Base-by-base conservation (phyloP, 2,113 vertebrate genomes). In the Tamias sibiricus region DNA sequence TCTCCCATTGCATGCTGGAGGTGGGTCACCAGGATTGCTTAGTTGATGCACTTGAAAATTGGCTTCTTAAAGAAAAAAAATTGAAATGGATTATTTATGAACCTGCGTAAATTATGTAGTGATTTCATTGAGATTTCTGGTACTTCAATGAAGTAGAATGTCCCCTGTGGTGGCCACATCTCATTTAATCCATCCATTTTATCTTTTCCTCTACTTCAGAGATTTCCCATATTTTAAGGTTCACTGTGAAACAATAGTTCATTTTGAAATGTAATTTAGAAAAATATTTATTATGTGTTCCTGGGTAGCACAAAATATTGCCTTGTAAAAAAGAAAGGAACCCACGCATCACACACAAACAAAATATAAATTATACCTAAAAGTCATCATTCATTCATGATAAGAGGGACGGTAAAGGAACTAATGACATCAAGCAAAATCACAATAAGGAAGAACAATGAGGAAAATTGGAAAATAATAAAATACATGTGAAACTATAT, bases 171-270 rank as follows among this genome's bases (percentile, higher is more conserved):
- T 95, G 81, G n/a, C 84, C 90, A 88, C 81, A 92, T 95, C 81
- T 97, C 90, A 95, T 90, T 87, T 89, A 83, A 93, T 88, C 57
- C 12, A 82, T 52, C n/a, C 0, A 0, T 96, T 97, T 97, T 84
- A 96, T 96, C 92, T 96, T 95, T 96, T 85, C 76, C 68, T 88
- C 17, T 4, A 47, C 85, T 92, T 92, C 30, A 77, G 81, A 95
- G 76, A 95, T 40, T 84, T 88, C 32, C 20, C 64, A 68, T 95
- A 75, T 94, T 95, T 95, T 91, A 84, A 95, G 62, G 74, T 82
- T 95, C 30, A 66, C 72, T 82, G 95, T 91, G 88, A 94, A 97
- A 96, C 88, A 97, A 97, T 69, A 95, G 62, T 24, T 95, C n/a
- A 80, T 91, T 97, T 82, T 87, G 85, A 96, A 96, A 95, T 86